Evolutionary conservation across 2,888 invertebrate species (phyloP), one percentile per base, ranked within the genome.

Genomic region (Bedellia somnulentella): DNA sequence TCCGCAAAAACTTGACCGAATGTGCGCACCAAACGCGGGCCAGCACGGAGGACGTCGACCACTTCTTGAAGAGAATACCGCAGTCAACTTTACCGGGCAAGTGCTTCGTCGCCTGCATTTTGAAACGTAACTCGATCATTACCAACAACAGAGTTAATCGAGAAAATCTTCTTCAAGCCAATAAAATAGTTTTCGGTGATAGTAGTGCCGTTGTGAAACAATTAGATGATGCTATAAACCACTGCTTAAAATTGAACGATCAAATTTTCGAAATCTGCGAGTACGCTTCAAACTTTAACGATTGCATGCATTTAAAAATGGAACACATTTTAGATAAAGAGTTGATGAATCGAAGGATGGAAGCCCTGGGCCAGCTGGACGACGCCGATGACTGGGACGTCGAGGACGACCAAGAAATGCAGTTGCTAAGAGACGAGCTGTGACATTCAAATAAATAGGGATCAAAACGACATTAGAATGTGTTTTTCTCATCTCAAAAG

Each of bases 281-380:
- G 36, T 71, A 59, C 28, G 64, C 73, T 4, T 60, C 71, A 0
- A 49, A 66, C 2, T 75, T 75, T 27, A 75, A 75, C 29, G 75
- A 75, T 32, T 75, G 73, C 24, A 75, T 75, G 73, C 71, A 73
- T 44, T 63, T 70, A 43, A 67, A 60, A 32, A 70, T 71, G 71
- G 73, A 73, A 24, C 73, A 75, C 44, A 53, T 73, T 3, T 33
- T 75, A 25, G 71, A 73, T 28, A 66, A 62, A 36, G 49, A 64
- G 27, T 66, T 53, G 4, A 61, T 73, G 66, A 68, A 73, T 26
- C 46, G 70, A 3, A 43, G 73, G 0, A 63, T 75, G 71, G 60
- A 68, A 31, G 67, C 70, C 0, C 36, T 75, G 15, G 68, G 67
- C 0, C 59, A 73, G 37, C 62, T 75, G 53, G 51, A 49, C 1